Evolutionary conservation across 2,888 invertebrate species (phyloP), one percentile per base, ranked within the genome.

Genomic region (Hedya salicella): DNA sequence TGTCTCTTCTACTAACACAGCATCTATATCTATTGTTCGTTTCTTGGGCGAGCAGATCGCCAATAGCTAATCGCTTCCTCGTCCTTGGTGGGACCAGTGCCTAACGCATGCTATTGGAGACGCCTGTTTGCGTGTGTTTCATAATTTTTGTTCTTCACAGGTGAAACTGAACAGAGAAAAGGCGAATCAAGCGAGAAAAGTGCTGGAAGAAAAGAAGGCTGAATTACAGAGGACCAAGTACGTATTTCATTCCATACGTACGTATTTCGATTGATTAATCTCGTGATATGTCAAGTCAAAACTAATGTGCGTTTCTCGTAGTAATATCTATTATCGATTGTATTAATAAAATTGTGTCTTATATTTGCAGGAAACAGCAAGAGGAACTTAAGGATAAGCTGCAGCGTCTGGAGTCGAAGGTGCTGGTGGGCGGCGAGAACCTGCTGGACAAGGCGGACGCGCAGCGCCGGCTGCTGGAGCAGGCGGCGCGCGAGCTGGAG

Each of bases 351-450:
- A n/a, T n/a, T n/a, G n/a, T n/a, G n/a, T n/a, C n/a, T 40, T 64
- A 32, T 39, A 60, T 54, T 42, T 19, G 0, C 71, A 92, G 92
- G 71, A 91, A 89, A 75, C 98, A 98, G 80, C 98, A 98, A 82
- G 95, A 96, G 70, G 95, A 95, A 57, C 83, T 99, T 4, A 94
- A 96, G 67, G 95, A 96, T 68, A 98, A 98, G 81, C 94, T 99
- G 64, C 94, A 95, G 70, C 96, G 96, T 6, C 94, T 99, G 56
- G 98, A 99, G 85, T 97, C 97, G 72, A 99, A 98, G 87, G 98
- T 99, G 62, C 94, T 99, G 19, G 97, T 99, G 0, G 99, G 99
- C 0, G 99, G 99, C 0, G 99, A 99, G 91, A 99, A 99, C 91
- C 93, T 99, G 6, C 93, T 99, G 70, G 99, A 99, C 84, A 99